Percentiles rank a stretch among this genome's conserved stretches.
Evolutionary conservation across 1,140 invertebrate species (phyloP).

Genomic region (Hesperophylax magnus): DNA sequence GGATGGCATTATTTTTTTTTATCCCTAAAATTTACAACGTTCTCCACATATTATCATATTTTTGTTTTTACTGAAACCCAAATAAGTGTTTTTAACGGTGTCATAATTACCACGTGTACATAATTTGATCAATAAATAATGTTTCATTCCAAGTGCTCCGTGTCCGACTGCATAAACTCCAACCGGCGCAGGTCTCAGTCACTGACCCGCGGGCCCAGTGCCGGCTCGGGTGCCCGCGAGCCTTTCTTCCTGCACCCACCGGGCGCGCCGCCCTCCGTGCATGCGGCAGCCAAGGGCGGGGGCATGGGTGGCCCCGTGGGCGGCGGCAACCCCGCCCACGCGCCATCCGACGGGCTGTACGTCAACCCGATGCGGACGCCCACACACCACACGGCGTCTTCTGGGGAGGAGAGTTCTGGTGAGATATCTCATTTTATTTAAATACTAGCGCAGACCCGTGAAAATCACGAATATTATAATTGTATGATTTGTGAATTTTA

Average conservation of each 20-base stretch:
- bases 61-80: no score
- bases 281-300: slow-evolving; percentile 60
- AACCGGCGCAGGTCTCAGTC: slow-evolving; percentile 64
- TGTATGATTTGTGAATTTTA: no score
- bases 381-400: slow-evolving; percentile 62
- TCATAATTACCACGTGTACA: no score
- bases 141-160: slow-evolving; percentile 68
- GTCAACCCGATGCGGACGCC: slow-evolving; percentile 82
- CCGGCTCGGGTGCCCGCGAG: slow-evolving; percentile 62
- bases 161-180: slow-evolving; percentile 70
- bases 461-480: no score
- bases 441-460: no score
- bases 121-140: neutral
- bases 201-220: slow-evolving; percentile 32
- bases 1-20: no score
- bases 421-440: neutral
- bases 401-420: slow-evolving; percentile 69
- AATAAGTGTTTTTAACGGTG: no score
- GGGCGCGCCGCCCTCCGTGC: slow-evolving; percentile 58
- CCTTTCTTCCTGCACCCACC: slow-evolving; percentile 84
- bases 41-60: no score
- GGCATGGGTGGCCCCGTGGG: slow-evolving; percentile 54
- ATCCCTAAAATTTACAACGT: no score
- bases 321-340: slow-evolving; percentile 63
- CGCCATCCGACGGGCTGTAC: slow-evolving; percentile 83